A percentile compares a stretch with the other conserved stretches of the same genome.
Evolutionary conservation across 2,888 invertebrate species (phyloP).

Genomic region (Masnerella sp.): DNA sequence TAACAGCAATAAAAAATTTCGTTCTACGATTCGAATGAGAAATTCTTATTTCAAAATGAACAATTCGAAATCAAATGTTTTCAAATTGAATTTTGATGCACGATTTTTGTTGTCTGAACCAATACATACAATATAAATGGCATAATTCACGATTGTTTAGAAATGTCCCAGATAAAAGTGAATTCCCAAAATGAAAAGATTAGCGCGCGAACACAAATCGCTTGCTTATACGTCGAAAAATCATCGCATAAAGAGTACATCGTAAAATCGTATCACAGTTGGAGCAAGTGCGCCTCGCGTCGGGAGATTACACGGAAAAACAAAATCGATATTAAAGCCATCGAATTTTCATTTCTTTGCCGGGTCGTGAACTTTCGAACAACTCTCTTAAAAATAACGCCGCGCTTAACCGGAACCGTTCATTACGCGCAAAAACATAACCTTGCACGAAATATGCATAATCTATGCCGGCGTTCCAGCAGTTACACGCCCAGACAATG

Average conservation of each 20-base stretch:
- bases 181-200: not conserved
- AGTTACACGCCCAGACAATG: constrained; percentile 41
- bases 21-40: too few relatives aligned
- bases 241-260: constrained; percentile 19
- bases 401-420: not conserved
- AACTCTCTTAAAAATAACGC: constrained; percentile 6
- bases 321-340: constrained; percentile 28
- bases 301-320: constrained; percentile 15
- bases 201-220: not conserved
- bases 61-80: too few relatives aligned
- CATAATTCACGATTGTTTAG: too few relatives aligned
- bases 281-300: not conserved
- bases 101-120: too few relatives aligned
- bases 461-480: constrained; percentile 15
- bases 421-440: constrained; percentile 24
- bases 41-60: too few relatives aligned
- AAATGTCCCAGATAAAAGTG: too few relatives aligned
- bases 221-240: constrained; percentile 1
- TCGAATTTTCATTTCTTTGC: constrained; percentile 23
- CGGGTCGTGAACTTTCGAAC: constrained; percentile 2
- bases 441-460: constrained; percentile 16
- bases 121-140: too few relatives aligned
- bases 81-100: too few relatives aligned
- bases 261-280: constrained; percentile 9
- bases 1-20: too few relatives aligned